A percentile compares a stretch with the other conserved stretches of the same genome.
These are phyloP conservation scores for Bombyx mandarina DNA, from an alignment of 1,140 invertebrate genomes.

Conservation along the genomic window DNA sequence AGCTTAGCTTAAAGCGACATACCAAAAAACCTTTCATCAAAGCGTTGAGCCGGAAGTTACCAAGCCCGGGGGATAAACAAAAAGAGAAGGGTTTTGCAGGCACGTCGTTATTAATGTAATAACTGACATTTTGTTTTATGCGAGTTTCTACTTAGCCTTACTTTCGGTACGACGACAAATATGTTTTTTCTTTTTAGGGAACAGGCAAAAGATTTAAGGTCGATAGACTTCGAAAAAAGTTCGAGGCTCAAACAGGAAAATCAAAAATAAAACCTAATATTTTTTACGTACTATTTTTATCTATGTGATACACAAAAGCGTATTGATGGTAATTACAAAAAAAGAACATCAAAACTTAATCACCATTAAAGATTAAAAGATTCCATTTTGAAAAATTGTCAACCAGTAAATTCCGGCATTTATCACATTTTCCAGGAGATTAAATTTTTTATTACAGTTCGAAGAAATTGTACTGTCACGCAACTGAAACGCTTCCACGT, in stretches of 20 bases:
- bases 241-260: too few relatives aligned
- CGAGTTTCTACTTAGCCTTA: slow-evolving; percentile 40
- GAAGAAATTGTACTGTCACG: slow-evolving; percentile 27
- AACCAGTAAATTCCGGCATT: not conserved
- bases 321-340: too few relatives aligned
- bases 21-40: slow-evolving; percentile 20
- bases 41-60: slow-evolving; percentile 28
- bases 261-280: too few relatives aligned
- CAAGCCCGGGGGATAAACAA: slow-evolving; percentile 46
- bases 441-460: slow-evolving; percentile 18
- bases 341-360: too few relatives aligned
- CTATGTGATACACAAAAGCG: too few relatives aligned
- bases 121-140: slow-evolving; percentile 66
- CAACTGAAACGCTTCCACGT: slow-evolving; percentile 32
- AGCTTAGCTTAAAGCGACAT: slow-evolving; percentile 1
- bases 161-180: slow-evolving; percentile 3
- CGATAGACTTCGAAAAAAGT: too few relatives aligned
- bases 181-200: too few relatives aligned
- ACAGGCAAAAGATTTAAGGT: too few relatives aligned
- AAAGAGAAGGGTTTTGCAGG: slow-evolving; percentile 46
- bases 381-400: too few relatives aligned
- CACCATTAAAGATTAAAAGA: too few relatives aligned
- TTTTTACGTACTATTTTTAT: too few relatives aligned
- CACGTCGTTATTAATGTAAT: slow-evolving; percentile 63
- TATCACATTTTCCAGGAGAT: slow-evolving; percentile 5